phyloP scores from a whole-genome alignment of 2,888 invertebrate genomes.

The Nymphalis polychloros region DNA sequence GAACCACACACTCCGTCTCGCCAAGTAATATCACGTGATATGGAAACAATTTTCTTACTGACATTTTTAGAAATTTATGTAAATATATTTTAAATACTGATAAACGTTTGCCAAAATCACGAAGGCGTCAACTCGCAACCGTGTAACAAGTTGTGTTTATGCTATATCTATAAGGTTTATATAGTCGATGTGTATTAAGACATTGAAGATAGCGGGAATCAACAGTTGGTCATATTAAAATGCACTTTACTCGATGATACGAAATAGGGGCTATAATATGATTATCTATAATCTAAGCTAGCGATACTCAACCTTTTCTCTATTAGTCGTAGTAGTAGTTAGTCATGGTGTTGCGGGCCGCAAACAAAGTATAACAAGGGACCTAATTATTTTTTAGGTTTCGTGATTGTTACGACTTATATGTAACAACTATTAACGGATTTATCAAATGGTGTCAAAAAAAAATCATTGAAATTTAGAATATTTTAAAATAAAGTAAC shows the following conservation, averaged over 20 bases:
- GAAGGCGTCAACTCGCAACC: slow-evolving; percentile 4
- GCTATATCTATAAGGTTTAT: background rate
- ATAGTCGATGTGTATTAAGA: slow-evolving; percentile 1
- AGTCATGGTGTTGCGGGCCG: no score
- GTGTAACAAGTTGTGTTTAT: slow-evolving; percentile 1
- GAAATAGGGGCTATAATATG: no score
- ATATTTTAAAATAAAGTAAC: no score
- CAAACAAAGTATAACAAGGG: no score
- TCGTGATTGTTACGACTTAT: no score
- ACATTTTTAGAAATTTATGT: background rate
- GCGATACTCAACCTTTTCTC: no score
- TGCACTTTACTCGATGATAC: no score
- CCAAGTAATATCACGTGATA: background rate
- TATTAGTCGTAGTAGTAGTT: no score
- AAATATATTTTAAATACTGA: background rate
- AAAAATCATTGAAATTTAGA: no score
- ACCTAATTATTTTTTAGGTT: no score
- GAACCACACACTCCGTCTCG: background rate
- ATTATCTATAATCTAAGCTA: background rate
- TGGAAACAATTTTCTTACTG: background rate
- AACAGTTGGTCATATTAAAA: background rate
- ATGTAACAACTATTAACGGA: no score
- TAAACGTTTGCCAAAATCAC: background rate
- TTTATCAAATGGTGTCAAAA: no score
- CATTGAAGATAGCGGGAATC: slow-evolving; percentile 2